A percentile compares a stretch with the other conserved stretches of the same genome.
phyloP scores from a whole-genome alignment of 2,113 vertebrate species.

The Phainopepla nitens region DNA sequence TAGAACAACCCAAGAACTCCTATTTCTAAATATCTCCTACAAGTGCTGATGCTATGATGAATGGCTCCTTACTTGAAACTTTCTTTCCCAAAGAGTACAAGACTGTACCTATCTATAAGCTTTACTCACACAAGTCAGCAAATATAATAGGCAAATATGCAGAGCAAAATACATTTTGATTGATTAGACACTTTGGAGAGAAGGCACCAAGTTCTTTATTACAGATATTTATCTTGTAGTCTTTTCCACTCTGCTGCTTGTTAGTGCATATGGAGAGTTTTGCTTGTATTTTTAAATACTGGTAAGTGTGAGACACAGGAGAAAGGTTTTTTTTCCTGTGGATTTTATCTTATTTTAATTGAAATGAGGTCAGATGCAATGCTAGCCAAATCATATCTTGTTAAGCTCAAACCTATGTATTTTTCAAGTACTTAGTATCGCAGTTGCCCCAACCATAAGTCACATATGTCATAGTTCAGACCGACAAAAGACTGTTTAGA shows the following conservation, averaged over 20 bases:
- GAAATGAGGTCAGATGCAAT: not conserved
- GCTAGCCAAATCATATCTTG: not conserved
- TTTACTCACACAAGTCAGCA: conserved; percentile 24
- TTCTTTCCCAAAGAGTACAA: not conserved
- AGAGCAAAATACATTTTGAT: conserved; percentile 35
- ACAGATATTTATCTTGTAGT: not conserved
- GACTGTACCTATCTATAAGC: not conserved
- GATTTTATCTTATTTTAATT: conserved; percentile 9
- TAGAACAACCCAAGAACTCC: no score
- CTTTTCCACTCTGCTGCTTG: not conserved
- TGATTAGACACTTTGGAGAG: not conserved
- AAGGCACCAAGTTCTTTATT: not conserved
- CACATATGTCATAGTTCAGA: no score
- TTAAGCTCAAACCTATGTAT: not conserved
- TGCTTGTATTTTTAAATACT: not conserved
- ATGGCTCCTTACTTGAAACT: not conserved
- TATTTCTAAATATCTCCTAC: not conserved
- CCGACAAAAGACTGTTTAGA: no score
- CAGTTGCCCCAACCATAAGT: no score
- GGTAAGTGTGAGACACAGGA: not conserved
- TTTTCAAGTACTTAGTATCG: not conserved
- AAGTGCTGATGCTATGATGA: not conserved
- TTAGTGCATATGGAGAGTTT: not conserved
- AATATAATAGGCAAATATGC: conserved; percentile 29
- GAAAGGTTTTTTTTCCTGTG: not conserved